Evolutionary conservation across 2,113 vertebrate species (phyloP).

Genomic region (Gymnocephalus cernua): DNA sequence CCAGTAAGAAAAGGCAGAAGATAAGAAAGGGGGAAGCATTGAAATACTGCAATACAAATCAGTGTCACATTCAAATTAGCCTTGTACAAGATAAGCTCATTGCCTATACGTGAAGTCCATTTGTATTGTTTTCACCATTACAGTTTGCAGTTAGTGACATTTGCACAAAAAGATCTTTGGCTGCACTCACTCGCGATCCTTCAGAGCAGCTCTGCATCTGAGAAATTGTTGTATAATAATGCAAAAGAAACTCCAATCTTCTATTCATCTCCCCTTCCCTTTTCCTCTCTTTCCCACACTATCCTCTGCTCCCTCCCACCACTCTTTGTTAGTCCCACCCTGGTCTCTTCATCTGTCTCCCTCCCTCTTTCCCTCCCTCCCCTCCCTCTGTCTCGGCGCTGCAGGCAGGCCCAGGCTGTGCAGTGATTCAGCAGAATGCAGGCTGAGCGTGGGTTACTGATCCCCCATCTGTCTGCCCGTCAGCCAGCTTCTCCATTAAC

Average conservation of each 20-base stretch:
- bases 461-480: conserved; percentile 59
- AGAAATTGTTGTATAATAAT: conserved; percentile 7
- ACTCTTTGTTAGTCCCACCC: conserved; percentile 48
- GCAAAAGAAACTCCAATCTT: conserved; percentile 11
- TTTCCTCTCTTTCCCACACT: conserved; percentile 45
- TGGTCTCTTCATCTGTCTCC: conserved; percentile 39
- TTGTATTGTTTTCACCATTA: background rate
- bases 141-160: background rate
- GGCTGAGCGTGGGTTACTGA: conserved; percentile 67
- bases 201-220: conserved; percentile 12
- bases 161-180: conserved; percentile 1
- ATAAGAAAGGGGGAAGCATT: conserved; percentile 16
- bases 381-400: conserved; percentile 11
- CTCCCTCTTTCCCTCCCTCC: background rate
- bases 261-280: conserved; percentile 16
- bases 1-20: conserved; percentile 2
- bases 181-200: background rate
- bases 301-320: conserved; percentile 39
- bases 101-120: background rate
- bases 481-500: conserved; percentile 62
- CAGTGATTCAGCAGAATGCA: conserved; percentile 83
- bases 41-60: background rate
- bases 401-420: conserved; percentile 62
- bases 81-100: background rate
- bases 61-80: conserved; percentile 3